Evolutionary conservation across 2,888 invertebrate species (phyloP), one percentile per base, ranked within the genome.

Genomic region (Dichetophora obliterata): DNA sequence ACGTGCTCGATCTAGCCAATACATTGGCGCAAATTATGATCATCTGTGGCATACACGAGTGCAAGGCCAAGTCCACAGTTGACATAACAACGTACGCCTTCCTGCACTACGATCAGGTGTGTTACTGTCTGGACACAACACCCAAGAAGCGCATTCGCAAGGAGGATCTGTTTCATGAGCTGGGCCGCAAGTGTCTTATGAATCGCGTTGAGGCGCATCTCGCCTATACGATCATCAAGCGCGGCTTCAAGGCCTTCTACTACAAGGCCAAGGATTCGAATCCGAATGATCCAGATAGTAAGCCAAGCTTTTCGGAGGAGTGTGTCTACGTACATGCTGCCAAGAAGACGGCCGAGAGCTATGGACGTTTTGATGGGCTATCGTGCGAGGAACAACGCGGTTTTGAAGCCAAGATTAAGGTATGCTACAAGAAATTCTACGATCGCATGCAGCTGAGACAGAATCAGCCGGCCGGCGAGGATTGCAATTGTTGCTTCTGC

Each of bases 321-420:
- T 84, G 84, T 65, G 84, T 88, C 0, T 89, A 87, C 84, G 87
- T 88, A 59, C 88, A 85, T 80, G 88, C 88, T 0, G 85, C 88
- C 2, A 80, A 85, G 3, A 86, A 85, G 69, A 82, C 86, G 0
- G 88, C 88, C 6, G 88, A 87, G 52, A 82, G 82, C 34, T 86
- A 81, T 80, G 87, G 85, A 0, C 82, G 81, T 4, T 85, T 84
- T 50, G 88, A 89, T 75, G 88, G 87, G 0, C 80, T 88, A 0
- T 83, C 87, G 3, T 85, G 86, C 63, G 80, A 76, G 22, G 88
- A 87, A 22, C 85, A 85, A 66, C 77, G 84, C 78, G 88, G 82
- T 1, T 79, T 83, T 6, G 87, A 88, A 79, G 82, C 85, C 5
- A 85, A 87, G 77, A 87, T 88, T 0, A 85, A 84, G 63, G 82